Conservation (phyloP, 2,888 invertebrate genomes). For the Baccha elongata region DNA sequence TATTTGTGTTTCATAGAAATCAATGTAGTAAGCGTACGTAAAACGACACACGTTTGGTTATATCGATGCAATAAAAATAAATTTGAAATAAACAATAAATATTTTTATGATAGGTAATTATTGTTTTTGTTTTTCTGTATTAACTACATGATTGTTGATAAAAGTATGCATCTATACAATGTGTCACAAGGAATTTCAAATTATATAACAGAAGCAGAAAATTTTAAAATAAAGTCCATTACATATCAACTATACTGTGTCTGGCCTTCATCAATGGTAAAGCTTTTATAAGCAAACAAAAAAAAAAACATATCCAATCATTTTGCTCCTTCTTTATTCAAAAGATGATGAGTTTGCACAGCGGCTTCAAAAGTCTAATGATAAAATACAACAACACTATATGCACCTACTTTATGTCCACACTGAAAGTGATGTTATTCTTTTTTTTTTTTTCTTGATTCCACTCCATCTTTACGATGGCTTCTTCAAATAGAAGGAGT, state of each 20-base stretch:
- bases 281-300: constrained; percentile 15
- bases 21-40: too few relatives aligned
- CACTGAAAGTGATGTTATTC: constrained; percentile 43
- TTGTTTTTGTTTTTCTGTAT: too few relatives aligned
- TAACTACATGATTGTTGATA: too few relatives aligned
- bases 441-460: constrained; percentile 38
- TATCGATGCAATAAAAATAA: too few relatives aligned
- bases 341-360: constrained; percentile 70
- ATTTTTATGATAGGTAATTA: too few relatives aligned
- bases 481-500: constrained; percentile 38
- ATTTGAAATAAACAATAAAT: too few relatives aligned
- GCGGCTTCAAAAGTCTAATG: constrained; percentile 49
- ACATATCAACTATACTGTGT: constrained; percentile 35
- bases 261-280: constrained; percentile 56
- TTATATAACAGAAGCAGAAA: too few relatives aligned
- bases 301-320: constrained; percentile 12
- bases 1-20: too few relatives aligned
- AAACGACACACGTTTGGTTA: too few relatives aligned
- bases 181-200: too few relatives aligned
- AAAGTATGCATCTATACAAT: too few relatives aligned
- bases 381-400: constrained; percentile 53
- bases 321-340: constrained; percentile 41
- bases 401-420: constrained; percentile 58
- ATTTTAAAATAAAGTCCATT: neutral
- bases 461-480: constrained; percentile 59